Evolutionary conservation across 2,888 invertebrate genomes (phyloP), one percentile per base, ranked within the genome.

Genomic region (Trachelus iudaicus): DNA sequence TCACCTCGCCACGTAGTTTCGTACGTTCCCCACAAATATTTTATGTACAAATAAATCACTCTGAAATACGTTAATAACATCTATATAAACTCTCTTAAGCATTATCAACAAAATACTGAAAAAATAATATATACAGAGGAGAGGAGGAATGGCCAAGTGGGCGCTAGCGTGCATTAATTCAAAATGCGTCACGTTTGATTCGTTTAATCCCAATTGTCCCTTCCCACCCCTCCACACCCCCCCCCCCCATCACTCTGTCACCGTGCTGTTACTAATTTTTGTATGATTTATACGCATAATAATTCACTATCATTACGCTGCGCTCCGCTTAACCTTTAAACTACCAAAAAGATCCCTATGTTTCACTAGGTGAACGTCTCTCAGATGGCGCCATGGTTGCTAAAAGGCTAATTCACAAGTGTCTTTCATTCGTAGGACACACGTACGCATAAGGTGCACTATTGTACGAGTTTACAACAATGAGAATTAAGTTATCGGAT

Each of bases 61-160:
- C 83, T 84, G 79, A 83, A 83, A 82, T 81, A 83, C 82, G 81
- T 83, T 77, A 83, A 85, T 84, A 85, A 85, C 83, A 84, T 85
- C 83, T 83, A 85, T 83, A 85, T 85, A 85, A 83, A 85, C 85
- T 85, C 85, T 85, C 83, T 85, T 85, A 85, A 85, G 83, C 77
- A 82, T 83, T 82, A 83, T 83, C 83, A 85, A 84, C 85, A 83
- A 81, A 85, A 85, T 85, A 85, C 85, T 85, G 85, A 83, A 84
- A 56, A 56, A 83, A 83, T 83, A 83, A 83, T 84, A 85, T 85
- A 76, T 85, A 84, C 83, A 85, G 79, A 81, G 80, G 77, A 76
- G 75, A 75, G 78, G 73, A 74, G 71, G 71, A n/a, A 34, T 9
- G 71, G 71, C 31, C 31, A 71, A 71, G 71, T 31, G 71, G 23